Evolutionary conservation across 2,797 vertebrate species (phyloP), one percentile per base, ranked within the genome.

Genomic region (Vultur gryphus): DNA sequence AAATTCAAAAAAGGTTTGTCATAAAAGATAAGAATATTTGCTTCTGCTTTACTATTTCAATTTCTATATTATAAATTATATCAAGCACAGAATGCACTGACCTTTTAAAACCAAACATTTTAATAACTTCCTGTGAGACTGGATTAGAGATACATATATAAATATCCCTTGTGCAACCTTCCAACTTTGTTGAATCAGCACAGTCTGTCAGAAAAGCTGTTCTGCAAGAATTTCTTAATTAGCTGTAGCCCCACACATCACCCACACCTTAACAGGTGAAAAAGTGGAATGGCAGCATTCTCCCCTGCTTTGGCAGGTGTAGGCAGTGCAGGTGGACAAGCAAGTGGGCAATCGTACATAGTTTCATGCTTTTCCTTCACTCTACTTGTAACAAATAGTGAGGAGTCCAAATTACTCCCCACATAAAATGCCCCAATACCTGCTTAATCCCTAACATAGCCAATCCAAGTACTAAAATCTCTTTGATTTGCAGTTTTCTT

Each of bases 31-130:
- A 69, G 33, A 79, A 35, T 46, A 66, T 79, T 94, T 92, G 3
- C 24, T 71, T 73, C 83, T 79, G 21, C 11, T 90, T 90, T 89
- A 80, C 39, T 70, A 29, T 78, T 92, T 87, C 23, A 66, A 31
- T 77, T 85, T 87, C 23, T 61, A 33, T 44, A 37, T 43, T 85
- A 54, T 48, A 90, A 77, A 92, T 90, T 85, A 58, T 78, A 75
- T 59, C 29, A 73, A 92, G 73, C 15, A n/a, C 3, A 83, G 39
- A 92, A 84, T 87, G 5, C 35, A 85, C 41, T 59, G 75, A 87
- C 46, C 59, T 89, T 96, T 92, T 61, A 62, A 94, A 97, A 39
- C 2, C 55, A 96, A 95, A 79, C 8, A 39, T 90, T 96, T 94
- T 81, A 87, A 80, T 83, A 69, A 75, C 71, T 90, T 95, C 67